A percentile compares a stretch with the other conserved stretches of the same genome.
phyloP scores from a whole-genome alignment of 2,888 invertebrate genomes.

The Neuroscelio doddi region DNA sequence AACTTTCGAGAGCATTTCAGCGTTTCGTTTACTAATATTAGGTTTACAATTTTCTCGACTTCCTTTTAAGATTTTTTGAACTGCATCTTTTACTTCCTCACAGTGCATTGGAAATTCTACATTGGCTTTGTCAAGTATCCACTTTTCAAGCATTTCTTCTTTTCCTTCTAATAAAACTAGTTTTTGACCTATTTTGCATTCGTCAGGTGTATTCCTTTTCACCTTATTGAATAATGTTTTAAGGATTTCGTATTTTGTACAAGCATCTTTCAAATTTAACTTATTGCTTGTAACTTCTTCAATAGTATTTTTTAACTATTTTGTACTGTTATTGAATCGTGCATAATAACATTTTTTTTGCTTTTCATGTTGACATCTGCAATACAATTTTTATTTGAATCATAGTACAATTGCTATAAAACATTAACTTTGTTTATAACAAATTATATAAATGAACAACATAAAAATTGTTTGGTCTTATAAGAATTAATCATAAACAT shows the following conservation, averaged over 20 bases:
- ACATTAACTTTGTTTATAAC: too few relatives aligned
- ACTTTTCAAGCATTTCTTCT: conserved; percentile 38
- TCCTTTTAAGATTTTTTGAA: conserved; percentile 43
- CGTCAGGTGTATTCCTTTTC: conserved; percentile 9
- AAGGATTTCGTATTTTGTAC: conserved; percentile 22
- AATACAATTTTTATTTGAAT: neutral
- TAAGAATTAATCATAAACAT: too few relatives aligned
- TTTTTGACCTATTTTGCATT: conserved; percentile 24
- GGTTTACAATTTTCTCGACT: conserved; percentile 47
- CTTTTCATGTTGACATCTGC: conserved; percentile 1
- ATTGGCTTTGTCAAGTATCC: conserved; percentile 48
- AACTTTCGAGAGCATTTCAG: conserved; percentile 49
- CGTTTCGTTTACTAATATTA: conserved; percentile 45
- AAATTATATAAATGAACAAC: too few relatives aligned
- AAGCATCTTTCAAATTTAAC: conserved; percentile 7
- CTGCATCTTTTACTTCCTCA: conserved; percentile 47
- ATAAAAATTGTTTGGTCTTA: too few relatives aligned
- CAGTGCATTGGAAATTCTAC: conserved; percentile 52
- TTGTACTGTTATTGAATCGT: conserved; percentile 1
- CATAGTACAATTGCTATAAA: too few relatives aligned
- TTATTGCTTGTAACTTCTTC: neutral
- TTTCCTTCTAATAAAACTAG: conserved; percentile 13
- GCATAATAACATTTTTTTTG: conserved; percentile 3
- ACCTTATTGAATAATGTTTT: conserved; percentile 36
- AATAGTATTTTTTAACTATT: conserved; percentile 5